A percentile compares a stretch with the other conserved stretches of the same genome.
These are phyloP conservation scores for Globicephala melas DNA, from an alignment of 2,113 vertebrate genomes.

Conservation along the genomic window DNA sequence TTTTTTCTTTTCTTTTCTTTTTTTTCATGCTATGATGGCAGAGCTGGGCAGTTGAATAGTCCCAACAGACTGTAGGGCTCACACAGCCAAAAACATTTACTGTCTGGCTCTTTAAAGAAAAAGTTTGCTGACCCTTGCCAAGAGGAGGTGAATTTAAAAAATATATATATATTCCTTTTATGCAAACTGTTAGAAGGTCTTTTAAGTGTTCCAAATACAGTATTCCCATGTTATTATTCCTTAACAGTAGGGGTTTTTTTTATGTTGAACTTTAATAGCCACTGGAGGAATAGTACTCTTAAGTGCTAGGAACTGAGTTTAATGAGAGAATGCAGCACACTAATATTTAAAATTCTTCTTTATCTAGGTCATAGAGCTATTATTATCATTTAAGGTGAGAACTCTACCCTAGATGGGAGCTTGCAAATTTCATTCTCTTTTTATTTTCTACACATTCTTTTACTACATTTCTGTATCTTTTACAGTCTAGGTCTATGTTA, in stretches of 20 bases:
- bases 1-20: no score
- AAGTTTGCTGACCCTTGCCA: not conserved
- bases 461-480: not conserved
- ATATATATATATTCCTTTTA: not conserved
- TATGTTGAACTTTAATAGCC: not conserved
- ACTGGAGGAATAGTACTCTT: not conserved
- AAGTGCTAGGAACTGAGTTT: not conserved
- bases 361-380: not conserved
- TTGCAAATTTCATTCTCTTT: not conserved
- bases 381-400: constrained; percentile 15
- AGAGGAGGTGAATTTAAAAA: not conserved
- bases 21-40: not conserved
- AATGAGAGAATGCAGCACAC: not conserved
- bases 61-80: not conserved
- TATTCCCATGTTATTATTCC: not conserved
- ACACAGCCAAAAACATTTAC: not conserved
- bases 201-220: not conserved
- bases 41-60: not conserved
- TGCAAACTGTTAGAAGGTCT: not conserved
- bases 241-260: not conserved
- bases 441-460: not conserved
- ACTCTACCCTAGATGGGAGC: not conserved
- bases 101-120: not conserved
- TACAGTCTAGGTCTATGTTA: not conserved
- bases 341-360: constrained; percentile 12